These are phyloP conservation scores for Pyralis farinalis DNA, from an alignment of 2,888 invertebrate species.

Conservation along the genomic window DNA sequence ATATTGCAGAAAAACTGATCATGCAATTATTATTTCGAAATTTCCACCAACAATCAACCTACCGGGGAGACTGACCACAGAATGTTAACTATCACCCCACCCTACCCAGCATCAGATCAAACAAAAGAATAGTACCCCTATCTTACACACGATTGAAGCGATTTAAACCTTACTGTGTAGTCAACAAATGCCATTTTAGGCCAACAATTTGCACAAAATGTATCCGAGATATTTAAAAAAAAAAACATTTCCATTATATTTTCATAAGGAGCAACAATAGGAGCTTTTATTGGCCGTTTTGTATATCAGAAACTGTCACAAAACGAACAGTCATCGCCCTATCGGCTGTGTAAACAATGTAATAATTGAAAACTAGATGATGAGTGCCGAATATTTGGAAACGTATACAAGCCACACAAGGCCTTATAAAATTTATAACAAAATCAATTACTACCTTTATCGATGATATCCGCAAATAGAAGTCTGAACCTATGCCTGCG, in stretches of 20 bases:
- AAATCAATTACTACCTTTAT: too few species aligned
- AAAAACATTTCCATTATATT: slow-evolving; percentile 50
- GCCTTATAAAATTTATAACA: too few species aligned
- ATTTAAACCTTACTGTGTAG: slow-evolving; percentile 17
- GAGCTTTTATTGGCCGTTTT: slow-evolving; percentile 69
- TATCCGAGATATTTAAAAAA: slow-evolving; percentile 37
- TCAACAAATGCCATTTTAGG: slow-evolving; percentile 21
- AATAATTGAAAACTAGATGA: slow-evolving; percentile 21
- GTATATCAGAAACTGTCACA: slow-evolving; percentile 66
- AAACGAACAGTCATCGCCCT: slow-evolving; percentile 57
- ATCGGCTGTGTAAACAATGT: slow-evolving; percentile 67
- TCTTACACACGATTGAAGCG: not conserved
- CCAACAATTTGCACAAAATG: slow-evolving; percentile 1
- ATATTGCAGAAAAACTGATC: too few species aligned
- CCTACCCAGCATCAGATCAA: slow-evolving; percentile 38
- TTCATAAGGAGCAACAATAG: slow-evolving; percentile 59
- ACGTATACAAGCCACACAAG: too few species aligned
- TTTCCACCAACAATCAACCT: not conserved
- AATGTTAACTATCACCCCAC: slow-evolving; percentile 34
- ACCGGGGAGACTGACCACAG: slow-evolving; percentile 4
- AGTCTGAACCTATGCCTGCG: too few species aligned
- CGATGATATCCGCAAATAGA: too few species aligned
- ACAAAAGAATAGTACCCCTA: slow-evolving; percentile 33
- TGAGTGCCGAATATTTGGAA: not conserved
- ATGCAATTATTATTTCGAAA: not conserved